phyloP scores from a whole-genome alignment of 2,888 invertebrate species.

The Amiota mariae region DNA sequence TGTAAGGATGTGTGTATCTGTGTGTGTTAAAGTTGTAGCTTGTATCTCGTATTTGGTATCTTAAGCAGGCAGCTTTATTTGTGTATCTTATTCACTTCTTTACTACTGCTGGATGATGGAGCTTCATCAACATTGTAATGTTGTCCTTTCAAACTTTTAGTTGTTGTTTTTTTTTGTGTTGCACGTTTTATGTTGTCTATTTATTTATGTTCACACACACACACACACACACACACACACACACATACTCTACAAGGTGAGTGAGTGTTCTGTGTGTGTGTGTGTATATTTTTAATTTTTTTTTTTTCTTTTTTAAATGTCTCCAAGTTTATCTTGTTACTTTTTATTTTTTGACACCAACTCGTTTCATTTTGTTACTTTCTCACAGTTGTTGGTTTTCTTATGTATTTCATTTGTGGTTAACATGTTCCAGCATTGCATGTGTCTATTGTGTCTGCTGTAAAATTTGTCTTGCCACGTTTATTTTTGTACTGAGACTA shows the following conservation, averaged over 20 bases:
- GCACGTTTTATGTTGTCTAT: constrained; percentile 17
- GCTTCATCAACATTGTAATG: not conserved
- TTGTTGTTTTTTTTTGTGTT: constrained; percentile 10
- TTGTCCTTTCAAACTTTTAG: not conserved
- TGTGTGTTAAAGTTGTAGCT: too few species aligned
- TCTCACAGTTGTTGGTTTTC: not conserved
- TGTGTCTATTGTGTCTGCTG: constrained; percentile 8
- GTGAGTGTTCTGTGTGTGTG: too few species aligned
- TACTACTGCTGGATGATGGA: not conserved
- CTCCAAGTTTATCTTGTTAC: constrained; percentile 38
- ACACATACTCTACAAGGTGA: constrained; percentile 4
- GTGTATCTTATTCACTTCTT: constrained; percentile 31
- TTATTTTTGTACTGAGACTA: not conserved
- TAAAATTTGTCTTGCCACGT: constrained; percentile 14
- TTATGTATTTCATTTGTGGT: not conserved
- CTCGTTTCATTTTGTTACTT: not conserved
- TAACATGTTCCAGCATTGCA: not conserved
- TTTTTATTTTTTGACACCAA: not conserved
- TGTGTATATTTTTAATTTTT: too few species aligned
- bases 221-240: too few species aligned
- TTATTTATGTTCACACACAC: not conserved
- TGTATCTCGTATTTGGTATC: not conserved
- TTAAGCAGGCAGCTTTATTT: not conserved
- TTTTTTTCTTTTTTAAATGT: not conserved
- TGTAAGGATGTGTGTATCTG: not conserved